phyloP scores from a whole-genome alignment of 1,140 invertebrate genomes.

The Drosophila nigrodunni region DNA sequence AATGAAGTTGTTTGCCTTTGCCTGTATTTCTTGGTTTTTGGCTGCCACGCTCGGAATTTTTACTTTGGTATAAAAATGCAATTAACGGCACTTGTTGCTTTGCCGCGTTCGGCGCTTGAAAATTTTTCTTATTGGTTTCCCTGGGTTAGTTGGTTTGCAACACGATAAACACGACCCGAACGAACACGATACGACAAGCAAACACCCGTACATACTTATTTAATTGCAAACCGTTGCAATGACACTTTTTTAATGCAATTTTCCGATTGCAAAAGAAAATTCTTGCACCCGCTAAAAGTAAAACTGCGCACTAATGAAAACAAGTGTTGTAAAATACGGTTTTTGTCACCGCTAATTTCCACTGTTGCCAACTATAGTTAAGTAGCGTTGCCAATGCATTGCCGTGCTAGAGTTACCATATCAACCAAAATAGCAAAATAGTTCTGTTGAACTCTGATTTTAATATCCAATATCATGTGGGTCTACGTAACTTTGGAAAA shows the following conservation, averaged over 20 bases:
- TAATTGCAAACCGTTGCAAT: constrained; percentile 2
- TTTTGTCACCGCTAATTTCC: background rate
- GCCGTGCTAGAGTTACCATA: no score
- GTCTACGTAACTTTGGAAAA: no score
- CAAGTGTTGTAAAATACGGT: constrained; percentile 16
- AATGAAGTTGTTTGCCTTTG: constrained; percentile 74
- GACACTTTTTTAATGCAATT: constrained; percentile 13
- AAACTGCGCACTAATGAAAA: background rate
- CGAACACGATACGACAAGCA: constrained; percentile 14
- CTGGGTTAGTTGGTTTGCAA: constrained; percentile 1
- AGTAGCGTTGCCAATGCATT: constrained; percentile 12
- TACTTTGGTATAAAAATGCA: constrained; percentile 59
- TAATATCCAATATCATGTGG: no score
- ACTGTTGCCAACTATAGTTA: constrained; percentile 10
- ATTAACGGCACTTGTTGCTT: constrained; percentile 75
- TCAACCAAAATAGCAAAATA: background rate
- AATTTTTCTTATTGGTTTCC: constrained; percentile 15
- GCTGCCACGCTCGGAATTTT: constrained; percentile 58
- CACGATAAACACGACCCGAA: constrained; percentile 10
- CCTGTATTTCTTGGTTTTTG: constrained; percentile 1
- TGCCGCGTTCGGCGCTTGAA: constrained; percentile 8
- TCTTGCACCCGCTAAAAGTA: constrained; percentile 1
- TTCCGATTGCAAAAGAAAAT: background rate
- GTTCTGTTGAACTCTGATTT: background rate
- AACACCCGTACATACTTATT: background rate